Conservation (phyloP, 2,797 vertebrate genomes). For the Eulemur coronatus region DNA sequence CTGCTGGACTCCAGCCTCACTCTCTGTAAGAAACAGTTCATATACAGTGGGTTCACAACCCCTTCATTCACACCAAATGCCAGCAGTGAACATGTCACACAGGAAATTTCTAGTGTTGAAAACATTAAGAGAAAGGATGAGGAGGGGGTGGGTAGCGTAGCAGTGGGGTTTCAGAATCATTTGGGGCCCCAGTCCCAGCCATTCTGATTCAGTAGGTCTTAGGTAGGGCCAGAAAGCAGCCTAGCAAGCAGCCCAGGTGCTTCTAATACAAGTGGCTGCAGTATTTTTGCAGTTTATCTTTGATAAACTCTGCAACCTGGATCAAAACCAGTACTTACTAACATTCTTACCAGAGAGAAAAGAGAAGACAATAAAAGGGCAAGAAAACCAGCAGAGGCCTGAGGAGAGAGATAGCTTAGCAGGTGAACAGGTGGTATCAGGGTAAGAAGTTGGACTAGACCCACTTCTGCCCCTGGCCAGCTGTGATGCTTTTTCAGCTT, state of each 20-base stretch:
- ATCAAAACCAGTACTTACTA: background rate
- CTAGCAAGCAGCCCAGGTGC: background rate
- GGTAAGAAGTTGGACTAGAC: background rate
- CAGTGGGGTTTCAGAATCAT: background rate
- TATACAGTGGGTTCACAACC: slow-evolving; percentile 1
- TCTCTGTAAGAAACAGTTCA: background rate
- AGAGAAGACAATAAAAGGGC: background rate
- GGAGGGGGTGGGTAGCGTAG: background rate
- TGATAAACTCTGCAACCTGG: background rate
- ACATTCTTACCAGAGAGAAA: background rate
- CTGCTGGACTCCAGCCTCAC: background rate
- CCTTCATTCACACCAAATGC: slow-evolving; percentile 44
- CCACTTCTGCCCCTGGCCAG: background rate
- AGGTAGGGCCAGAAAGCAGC: background rate
- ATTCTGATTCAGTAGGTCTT: background rate
- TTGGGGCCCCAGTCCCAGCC: background rate
- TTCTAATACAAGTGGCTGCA: background rate
- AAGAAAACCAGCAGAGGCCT: background rate
- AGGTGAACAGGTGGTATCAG: background rate
- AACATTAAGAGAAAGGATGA: background rate
- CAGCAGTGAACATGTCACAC: background rate
- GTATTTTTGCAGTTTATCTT: background rate
- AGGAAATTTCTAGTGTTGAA: background rate
- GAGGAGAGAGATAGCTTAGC: background rate
- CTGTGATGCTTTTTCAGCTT: background rate